Percentiles rank a stretch among this genome's conserved stretches.
These are phyloP conservation scores for Hyposoter didymator DNA, from an alignment of 2,888 invertebrate species.

Conservation along the genomic window DNA sequence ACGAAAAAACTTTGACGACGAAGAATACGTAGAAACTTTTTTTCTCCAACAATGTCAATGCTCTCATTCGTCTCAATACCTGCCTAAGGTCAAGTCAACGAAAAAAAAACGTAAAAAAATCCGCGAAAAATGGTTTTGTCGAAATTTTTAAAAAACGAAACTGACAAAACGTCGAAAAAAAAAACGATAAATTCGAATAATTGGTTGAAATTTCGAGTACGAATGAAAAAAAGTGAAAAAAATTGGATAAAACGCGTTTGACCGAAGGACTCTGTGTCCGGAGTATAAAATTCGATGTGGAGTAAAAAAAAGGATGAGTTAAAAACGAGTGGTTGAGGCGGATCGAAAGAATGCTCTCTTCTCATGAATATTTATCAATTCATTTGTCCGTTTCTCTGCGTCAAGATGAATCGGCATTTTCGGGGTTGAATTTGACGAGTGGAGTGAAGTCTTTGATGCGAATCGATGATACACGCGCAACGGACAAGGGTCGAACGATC, in stretches of 20 bases:
- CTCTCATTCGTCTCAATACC: too few relatives aligned
- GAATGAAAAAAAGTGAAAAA: neutral
- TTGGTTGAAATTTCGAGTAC: too few relatives aligned
- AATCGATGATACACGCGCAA: conserved; percentile 25
- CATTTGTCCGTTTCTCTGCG: conserved; percentile 9
- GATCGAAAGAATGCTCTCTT: conserved; percentile 8
- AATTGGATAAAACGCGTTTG: neutral
- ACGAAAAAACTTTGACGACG: too few relatives aligned
- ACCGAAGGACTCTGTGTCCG: neutral
- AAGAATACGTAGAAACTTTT: neutral
- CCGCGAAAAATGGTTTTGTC: too few relatives aligned
- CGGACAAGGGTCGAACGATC: neutral
- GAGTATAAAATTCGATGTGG: neutral
- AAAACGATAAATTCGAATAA: neutral
- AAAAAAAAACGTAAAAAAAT: too few relatives aligned
- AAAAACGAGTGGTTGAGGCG: neutral
- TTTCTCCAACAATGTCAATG: neutral
- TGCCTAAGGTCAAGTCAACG: too few relatives aligned
- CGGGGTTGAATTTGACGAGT: conserved; percentile 33
- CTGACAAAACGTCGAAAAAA: too few relatives aligned
- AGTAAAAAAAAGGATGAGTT: conserved; percentile 2
- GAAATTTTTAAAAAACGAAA: too few relatives aligned
- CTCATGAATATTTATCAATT: conserved; percentile 37
- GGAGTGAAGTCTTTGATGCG: neutral
- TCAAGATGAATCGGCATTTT: conserved; percentile 32